These are phyloP conservation scores for Geotrupes spiniger DNA, from an alignment of 2,888 invertebrate species.

Conservation along the genomic window DNA sequence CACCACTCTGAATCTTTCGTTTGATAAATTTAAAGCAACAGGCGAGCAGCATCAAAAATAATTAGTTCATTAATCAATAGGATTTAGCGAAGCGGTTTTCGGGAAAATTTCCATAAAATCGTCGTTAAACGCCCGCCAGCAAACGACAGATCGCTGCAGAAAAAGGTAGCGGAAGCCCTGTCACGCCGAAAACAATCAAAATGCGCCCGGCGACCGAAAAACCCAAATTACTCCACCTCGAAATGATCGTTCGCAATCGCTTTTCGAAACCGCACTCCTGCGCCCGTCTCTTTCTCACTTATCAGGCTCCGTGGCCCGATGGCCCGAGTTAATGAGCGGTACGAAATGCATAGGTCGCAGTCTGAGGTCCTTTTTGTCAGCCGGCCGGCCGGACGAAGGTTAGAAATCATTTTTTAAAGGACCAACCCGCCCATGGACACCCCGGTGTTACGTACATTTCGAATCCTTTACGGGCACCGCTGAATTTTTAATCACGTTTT, in stretches of 20 bases:
- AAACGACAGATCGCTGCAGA: too few species aligned
- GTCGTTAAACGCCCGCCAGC: too few species aligned
- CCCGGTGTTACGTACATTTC: constrained; percentile 21
- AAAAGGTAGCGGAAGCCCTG: background rate
- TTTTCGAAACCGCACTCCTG: too few species aligned
- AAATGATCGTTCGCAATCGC: constrained; percentile 2
- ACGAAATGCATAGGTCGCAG: constrained; percentile 4
- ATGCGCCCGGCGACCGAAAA: background rate
- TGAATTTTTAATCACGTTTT: constrained; percentile 10
- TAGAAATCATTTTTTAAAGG: constrained; percentile 12
- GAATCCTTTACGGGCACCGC: constrained; percentile 9
- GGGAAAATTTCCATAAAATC: too few species aligned
- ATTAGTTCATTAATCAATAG: too few species aligned
- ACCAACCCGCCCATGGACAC: constrained; percentile 18
- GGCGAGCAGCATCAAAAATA: too few species aligned
- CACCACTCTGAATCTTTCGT: too few species aligned
- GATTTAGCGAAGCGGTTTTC: too few species aligned
- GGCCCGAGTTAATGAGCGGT: background rate
- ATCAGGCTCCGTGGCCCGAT: too few species aligned
- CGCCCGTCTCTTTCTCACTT: too few species aligned
- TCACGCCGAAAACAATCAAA: background rate
- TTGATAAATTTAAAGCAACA: too few species aligned
- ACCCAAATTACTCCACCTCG: constrained; percentile 3
- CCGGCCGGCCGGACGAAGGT: constrained; percentile 2
- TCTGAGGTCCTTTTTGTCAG: constrained; percentile 7